A percentile compares a stretch with the other conserved stretches of the same genome.
phyloP scores from a whole-genome alignment of 1,140 invertebrate species.

The Chymomyza costata region DNA sequence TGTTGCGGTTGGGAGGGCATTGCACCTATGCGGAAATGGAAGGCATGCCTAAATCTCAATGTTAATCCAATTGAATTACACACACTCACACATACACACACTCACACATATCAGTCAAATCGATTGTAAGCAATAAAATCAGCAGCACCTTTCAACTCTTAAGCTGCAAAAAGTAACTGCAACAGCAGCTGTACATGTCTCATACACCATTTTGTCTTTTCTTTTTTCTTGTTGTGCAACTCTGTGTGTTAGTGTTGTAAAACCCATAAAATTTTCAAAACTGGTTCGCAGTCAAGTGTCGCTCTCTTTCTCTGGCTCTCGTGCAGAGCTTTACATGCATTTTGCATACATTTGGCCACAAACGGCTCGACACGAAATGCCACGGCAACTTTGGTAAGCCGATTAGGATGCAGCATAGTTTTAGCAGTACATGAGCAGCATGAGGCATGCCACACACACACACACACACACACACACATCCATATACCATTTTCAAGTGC shows the following conservation, averaged over 20 bases:
- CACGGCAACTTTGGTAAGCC: conserved; percentile 32
- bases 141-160: conserved; percentile 38
- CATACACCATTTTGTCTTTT: too few relatives aligned
- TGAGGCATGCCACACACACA: too few relatives aligned
- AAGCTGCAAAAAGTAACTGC: conserved; percentile 16
- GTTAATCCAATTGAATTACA: too few relatives aligned
- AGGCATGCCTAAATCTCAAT: too few relatives aligned
- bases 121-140: too few relatives aligned
- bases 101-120: too few relatives aligned
- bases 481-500: not conserved
- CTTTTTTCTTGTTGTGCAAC: not conserved
- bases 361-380: conserved; percentile 1
- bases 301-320: not conserved
- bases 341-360: conserved; percentile 33
- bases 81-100: too few relatives aligned
- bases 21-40: too few relatives aligned
- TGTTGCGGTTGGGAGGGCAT: not conserved
- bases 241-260: conserved; percentile 6
- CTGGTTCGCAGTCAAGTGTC: conserved; percentile 11
- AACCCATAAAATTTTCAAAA: conserved; percentile 10
- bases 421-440: too few relatives aligned
- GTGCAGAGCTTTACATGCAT: conserved; percentile 21
- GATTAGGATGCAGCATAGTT: conserved; percentile 34
- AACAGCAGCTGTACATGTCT: conserved; percentile 18
- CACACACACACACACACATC: too few relatives aligned